Conservation (phyloP, 2,113 vertebrate species). For the Vulpes lagopus region DNA sequence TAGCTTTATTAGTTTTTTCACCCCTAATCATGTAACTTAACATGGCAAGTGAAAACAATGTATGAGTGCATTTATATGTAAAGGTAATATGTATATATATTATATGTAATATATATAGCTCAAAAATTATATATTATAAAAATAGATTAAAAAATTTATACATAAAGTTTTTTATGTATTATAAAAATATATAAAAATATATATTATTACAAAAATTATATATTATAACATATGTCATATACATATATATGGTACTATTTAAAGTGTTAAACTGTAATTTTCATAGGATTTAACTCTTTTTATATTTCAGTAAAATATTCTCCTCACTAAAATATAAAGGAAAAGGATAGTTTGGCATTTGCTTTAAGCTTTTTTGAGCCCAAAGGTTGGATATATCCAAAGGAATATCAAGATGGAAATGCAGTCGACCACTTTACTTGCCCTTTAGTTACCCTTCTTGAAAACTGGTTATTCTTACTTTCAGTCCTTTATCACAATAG, state of each 20-base stretch:
- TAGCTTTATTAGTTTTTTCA: slow-evolving; percentile 70
- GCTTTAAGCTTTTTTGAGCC: slow-evolving; percentile 6
- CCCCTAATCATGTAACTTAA: slow-evolving; percentile 48
- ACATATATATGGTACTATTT: background rate
- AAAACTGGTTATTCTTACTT: slow-evolving; percentile 16
- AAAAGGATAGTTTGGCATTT: background rate
- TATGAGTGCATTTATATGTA: background rate
- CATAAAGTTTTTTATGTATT: no score
- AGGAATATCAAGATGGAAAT: slow-evolving; percentile 36
- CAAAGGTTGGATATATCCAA: background rate
- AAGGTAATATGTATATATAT: background rate
- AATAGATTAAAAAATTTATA: no score
- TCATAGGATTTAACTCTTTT: slow-evolving; percentile 35
- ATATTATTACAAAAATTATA: no score
- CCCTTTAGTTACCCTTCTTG: background rate
- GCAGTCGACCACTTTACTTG: background rate
- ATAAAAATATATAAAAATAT: no score
- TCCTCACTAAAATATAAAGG: slow-evolving; percentile 39
- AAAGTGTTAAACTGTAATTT: slow-evolving; percentile 30
- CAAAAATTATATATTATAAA: no score
- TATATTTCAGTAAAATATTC: background rate
- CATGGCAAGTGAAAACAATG: slow-evolving; percentile 53
- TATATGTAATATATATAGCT: background rate
- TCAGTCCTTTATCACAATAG: background rate
- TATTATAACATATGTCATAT: no score